A percentile compares a stretch with the other conserved stretches of the same genome.
These are phyloP conservation scores for Pogonus chalceus DNA, from an alignment of 1,140 invertebrate species.

Conservation along the genomic window DNA sequence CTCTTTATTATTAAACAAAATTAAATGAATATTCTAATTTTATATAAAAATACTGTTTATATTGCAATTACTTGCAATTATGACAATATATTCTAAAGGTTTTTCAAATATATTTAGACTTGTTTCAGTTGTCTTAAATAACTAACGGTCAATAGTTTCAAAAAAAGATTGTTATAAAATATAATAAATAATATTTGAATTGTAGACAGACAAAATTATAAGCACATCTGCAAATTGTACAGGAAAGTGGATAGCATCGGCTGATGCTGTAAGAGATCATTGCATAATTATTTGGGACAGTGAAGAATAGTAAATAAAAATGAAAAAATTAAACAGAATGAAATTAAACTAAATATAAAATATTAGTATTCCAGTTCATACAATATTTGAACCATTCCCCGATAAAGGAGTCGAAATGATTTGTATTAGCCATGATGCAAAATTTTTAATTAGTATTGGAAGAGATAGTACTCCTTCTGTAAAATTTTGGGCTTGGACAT, in stretches of 20 bases:
- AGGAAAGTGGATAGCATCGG: constrained; percentile 43
- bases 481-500: constrained; percentile 47
- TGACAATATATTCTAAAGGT: too few species aligned
- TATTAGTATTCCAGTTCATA: constrained; percentile 38
- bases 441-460: constrained; percentile 42
- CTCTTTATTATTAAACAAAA: too few species aligned
- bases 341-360: constrained; percentile 8
- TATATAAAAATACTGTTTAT: too few species aligned
- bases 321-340: too few species aligned
- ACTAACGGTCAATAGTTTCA: too few species aligned
- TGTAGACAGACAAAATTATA: constrained; percentile 37
- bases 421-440: constrained; percentile 42
- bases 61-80: too few species aligned
- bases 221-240: constrained; percentile 34
- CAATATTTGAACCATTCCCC: constrained; percentile 40
- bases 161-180: too few species aligned
- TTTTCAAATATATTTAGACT: too few species aligned
- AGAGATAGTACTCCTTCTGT: constrained; percentile 35
- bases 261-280: constrained; percentile 42
- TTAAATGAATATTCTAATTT: too few species aligned
- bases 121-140: too few species aligned
- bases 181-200: too few species aligned
- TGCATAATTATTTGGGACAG: constrained; percentile 46
- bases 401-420: constrained; percentile 31
- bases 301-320: constrained; percentile 31